phyloP scores from a whole-genome alignment of 2,888 invertebrate species.

The Amblyteles armatorius region DNA sequence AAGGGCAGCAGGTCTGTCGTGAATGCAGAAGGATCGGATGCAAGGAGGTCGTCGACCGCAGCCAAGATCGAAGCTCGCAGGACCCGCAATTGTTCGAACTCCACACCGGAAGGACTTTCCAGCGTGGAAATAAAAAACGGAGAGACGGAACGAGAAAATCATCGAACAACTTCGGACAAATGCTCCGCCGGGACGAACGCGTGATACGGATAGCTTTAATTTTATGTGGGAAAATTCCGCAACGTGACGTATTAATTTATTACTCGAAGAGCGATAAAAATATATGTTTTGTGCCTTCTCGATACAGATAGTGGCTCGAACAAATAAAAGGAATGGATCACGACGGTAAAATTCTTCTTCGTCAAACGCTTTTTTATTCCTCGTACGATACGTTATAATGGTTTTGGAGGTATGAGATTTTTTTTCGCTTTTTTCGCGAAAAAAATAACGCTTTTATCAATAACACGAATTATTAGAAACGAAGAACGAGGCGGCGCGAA shows the following conservation, averaged over 20 bases:
- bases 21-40: neutral
- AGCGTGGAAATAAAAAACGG: neutral
- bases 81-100: neutral
- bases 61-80: slow-evolving; percentile 15
- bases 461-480: neutral
- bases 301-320: neutral
- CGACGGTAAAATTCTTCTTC: neutral
- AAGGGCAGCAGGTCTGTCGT: slow-evolving; percentile 35
- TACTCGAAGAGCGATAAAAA: neutral
- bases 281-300: neutral
- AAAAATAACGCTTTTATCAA: no score
- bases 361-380: neutral
- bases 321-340: neutral
- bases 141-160: neutral
- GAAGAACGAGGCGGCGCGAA: neutral
- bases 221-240: neutral
- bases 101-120: neutral
- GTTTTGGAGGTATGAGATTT: no score
- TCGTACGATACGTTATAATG: neutral
- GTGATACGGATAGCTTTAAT: neutral
- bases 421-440: no score
- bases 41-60: slow-evolving; percentile 15
- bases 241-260: neutral
- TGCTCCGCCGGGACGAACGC: neutral
- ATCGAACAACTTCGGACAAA: neutral